Conservation (phyloP, 2,888 invertebrate genomes). For the Rhamnusium bicolor region DNA sequence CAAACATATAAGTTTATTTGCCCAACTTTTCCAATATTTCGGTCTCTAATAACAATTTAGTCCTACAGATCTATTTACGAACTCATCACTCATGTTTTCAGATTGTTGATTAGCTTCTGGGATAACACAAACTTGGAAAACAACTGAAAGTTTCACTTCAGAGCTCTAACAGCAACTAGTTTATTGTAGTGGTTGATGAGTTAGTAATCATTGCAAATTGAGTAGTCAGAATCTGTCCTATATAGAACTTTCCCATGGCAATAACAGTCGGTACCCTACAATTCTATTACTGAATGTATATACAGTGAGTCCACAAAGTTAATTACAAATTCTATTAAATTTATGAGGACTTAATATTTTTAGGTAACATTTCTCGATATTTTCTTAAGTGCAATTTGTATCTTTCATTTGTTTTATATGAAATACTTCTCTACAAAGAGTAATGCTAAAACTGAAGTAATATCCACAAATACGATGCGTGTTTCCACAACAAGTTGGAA, state of each 20-base stretch:
- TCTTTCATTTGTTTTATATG: too few relatives aligned
- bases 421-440: too few relatives aligned
- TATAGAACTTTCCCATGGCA: neutral
- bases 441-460: too few relatives aligned
- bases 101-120: neutral
- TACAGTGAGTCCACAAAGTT: neutral
- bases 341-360: too few relatives aligned
- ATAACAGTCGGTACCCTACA: neutral
- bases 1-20: neutral
- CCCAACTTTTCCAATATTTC: neutral
- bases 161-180: neutral
- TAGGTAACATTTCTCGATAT: too few relatives aligned
- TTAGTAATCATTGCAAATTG: constrained; percentile 7
- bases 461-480: too few relatives aligned
- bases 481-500: too few relatives aligned
- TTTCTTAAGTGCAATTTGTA: too few relatives aligned
- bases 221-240: neutral
- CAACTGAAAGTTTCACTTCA: neutral
- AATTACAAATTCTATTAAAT: too few relatives aligned
- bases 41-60: neutral
- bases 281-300: neutral
- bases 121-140: neutral
- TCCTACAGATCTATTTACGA: neutral
- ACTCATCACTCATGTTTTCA: neutral
- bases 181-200: neutral